These are phyloP conservation scores for Eurytoma adleriae DNA, from an alignment of 2,888 invertebrate genomes.

Conservation along the genomic window DNA sequence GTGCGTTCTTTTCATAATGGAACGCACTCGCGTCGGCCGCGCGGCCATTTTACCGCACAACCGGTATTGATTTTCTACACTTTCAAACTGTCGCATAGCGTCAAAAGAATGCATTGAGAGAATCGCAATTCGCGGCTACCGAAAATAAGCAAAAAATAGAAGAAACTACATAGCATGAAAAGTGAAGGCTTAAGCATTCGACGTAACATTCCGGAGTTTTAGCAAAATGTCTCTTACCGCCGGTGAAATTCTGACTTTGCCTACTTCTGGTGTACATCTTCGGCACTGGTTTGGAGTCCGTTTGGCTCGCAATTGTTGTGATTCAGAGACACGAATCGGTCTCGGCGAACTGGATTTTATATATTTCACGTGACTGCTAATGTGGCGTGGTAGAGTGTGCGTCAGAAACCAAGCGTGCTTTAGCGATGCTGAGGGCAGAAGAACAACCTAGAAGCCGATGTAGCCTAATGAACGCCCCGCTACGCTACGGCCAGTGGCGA, in stretches of 20 bases:
- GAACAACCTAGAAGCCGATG: too few species aligned
- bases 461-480: too few species aligned
- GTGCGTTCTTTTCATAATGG: not conserved
- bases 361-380: too few species aligned
- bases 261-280: conserved; percentile 56
- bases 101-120: not conserved
- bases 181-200: not conserved
- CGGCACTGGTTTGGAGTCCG: not conserved
- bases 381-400: too few species aligned
- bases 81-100: not conserved
- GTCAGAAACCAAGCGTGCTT: too few species aligned
- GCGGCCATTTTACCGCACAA: conserved; percentile 49
- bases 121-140: not conserved
- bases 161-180: not conserved
- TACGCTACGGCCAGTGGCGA: too few species aligned
- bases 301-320: not conserved
- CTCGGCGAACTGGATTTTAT: not conserved
- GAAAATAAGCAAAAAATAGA: not conserved
- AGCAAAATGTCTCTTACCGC: conserved; percentile 43
- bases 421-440: too few species aligned
- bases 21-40: conserved; percentile 12
- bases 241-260: conserved; percentile 49
- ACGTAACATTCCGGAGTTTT: not conserved
- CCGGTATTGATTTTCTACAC: conserved; percentile 50
- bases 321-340: too few species aligned